Percentiles rank a stretch among this genome's conserved stretches.
Evolutionary conservation across 2,797 vertebrate genomes (phyloP).

Genomic region (Amazona ochrocephala): DNA sequence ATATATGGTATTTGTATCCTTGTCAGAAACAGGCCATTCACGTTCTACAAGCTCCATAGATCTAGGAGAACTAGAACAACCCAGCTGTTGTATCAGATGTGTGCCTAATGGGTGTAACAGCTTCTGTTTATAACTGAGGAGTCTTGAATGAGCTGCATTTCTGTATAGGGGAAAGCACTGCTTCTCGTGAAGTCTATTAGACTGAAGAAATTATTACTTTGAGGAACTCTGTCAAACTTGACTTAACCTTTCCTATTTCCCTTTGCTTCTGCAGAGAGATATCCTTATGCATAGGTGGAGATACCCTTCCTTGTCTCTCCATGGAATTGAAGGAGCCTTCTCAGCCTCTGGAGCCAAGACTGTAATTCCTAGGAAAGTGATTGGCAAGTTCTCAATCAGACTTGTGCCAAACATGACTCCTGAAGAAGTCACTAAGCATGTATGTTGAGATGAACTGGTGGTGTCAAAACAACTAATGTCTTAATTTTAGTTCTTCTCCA

Average conservation of each 20-base stretch:
- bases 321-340: conserved; percentile 97
- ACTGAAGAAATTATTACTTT: background rate
- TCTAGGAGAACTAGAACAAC: background rate
- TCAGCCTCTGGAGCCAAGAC: conserved; percentile 91
- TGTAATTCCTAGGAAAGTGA: conserved; percentile 94
- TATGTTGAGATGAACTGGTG: conserved; percentile 59
- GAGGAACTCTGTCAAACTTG: background rate
- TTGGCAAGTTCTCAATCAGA: conserved; percentile 96
- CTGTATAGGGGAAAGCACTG: background rate
- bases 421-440: conserved; percentile 86
- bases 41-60: accelerated
- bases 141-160: background rate
- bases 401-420: conserved; percentile 96
- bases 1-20: background rate
- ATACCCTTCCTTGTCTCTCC: conserved; percentile 93
- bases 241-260: background rate
- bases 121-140: background rate
- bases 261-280: conserved; percentile 78
- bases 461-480: background rate
- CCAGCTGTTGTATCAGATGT: background rate
- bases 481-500: background rate
- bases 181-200: background rate
- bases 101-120: background rate
- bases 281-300: conserved; percentile 97
- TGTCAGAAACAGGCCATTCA: background rate